phyloP scores from a whole-genome alignment of 2,888 invertebrate species.

The Schrankia costaestrigalis region DNA sequence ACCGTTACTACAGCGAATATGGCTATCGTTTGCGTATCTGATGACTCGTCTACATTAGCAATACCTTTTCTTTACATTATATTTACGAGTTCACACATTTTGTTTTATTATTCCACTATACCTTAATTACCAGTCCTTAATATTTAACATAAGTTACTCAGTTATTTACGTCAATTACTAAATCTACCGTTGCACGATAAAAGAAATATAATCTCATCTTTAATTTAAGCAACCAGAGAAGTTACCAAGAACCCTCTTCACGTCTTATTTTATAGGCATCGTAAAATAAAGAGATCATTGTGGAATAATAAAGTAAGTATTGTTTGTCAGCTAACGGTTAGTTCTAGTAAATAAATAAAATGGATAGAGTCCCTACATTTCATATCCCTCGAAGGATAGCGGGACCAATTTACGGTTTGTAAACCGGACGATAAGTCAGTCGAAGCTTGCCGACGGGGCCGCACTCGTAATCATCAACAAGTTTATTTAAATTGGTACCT shows the following conservation, averaged over 20 bases:
- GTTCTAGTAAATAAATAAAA: constrained; percentile 25
- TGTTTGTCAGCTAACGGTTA: constrained; percentile 14
- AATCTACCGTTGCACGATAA: constrained; percentile 4
- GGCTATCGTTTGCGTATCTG: constrained; percentile 26
- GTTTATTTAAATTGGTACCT: constrained; percentile 55
- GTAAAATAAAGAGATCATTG: constrained; percentile 5
- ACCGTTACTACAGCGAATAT: constrained; percentile 27
- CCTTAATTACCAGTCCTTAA: constrained; percentile 9
- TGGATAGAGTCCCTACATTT: constrained; percentile 29
- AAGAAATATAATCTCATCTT: constrained; percentile 1
- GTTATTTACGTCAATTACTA: constrained; percentile 1
- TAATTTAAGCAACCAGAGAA: constrained; percentile 5
- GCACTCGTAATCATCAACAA: constrained; percentile 47
- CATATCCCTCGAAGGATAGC: constrained; percentile 34
- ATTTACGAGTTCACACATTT: constrained; percentile 17
- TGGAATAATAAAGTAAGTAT: constrained; percentile 9
- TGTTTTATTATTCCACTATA: constrained; percentile 23
- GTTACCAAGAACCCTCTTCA: not conserved
- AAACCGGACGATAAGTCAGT: constrained; percentile 40
- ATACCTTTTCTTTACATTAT: constrained; percentile 21
- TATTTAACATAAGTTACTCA: constrained; percentile 2
- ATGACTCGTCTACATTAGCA: constrained; percentile 23
- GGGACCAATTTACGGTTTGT: constrained; percentile 42
- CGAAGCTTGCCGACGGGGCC: constrained; percentile 34
- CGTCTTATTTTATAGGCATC: constrained; percentile 6